A percentile compares a stretch with the other conserved stretches of the same genome.
These are phyloP conservation scores for Habrosyne pyritoides DNA, from an alignment of 2,888 invertebrate genomes.

Conservation along the genomic window DNA sequence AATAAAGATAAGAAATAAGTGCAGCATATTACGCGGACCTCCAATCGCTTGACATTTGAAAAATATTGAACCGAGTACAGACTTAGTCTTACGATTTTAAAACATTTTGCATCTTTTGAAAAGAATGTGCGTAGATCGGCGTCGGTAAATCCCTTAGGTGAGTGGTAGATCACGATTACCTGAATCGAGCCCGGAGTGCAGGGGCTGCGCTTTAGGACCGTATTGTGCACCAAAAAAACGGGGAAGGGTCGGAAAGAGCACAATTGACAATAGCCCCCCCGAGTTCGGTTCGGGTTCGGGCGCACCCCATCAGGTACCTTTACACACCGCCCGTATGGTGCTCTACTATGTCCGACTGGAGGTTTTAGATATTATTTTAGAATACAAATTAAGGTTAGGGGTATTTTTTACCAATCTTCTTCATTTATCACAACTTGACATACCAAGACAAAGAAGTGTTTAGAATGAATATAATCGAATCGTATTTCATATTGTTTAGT, in stretches of 20 bases:
- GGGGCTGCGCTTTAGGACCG: slow-evolving; percentile 67
- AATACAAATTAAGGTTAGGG: background rate
- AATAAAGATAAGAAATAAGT: slow-evolving; percentile 33
- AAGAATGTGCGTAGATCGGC: slow-evolving; percentile 53
- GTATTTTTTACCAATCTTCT: background rate
- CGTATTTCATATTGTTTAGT: background rate
- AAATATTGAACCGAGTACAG: background rate
- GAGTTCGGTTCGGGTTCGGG: slow-evolving; percentile 43
- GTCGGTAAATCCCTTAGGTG: slow-evolving; percentile 61
- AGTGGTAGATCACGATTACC: slow-evolving; percentile 65
- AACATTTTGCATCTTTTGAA: slow-evolving; percentile 34
- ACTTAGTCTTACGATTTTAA: slow-evolving; percentile 11
- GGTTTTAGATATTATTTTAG: background rate
- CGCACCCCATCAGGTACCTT: slow-evolving; percentile 51
- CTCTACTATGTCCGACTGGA: slow-evolving; percentile 13
- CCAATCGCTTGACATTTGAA: background rate
- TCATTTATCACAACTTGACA: background rate
- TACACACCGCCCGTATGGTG: slow-evolving; percentile 39
- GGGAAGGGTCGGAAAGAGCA: slow-evolving; percentile 71
- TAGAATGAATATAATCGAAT: background rate
- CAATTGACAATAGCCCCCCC: slow-evolving; percentile 47
- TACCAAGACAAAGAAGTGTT: background rate
- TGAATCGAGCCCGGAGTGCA: slow-evolving; percentile 54
- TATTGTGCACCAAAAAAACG: slow-evolving; percentile 75
- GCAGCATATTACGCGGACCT: slow-evolving; percentile 13